Conservation (phyloP, 1,140 invertebrate species). For the Phenacoccus solenopsis region DNA sequence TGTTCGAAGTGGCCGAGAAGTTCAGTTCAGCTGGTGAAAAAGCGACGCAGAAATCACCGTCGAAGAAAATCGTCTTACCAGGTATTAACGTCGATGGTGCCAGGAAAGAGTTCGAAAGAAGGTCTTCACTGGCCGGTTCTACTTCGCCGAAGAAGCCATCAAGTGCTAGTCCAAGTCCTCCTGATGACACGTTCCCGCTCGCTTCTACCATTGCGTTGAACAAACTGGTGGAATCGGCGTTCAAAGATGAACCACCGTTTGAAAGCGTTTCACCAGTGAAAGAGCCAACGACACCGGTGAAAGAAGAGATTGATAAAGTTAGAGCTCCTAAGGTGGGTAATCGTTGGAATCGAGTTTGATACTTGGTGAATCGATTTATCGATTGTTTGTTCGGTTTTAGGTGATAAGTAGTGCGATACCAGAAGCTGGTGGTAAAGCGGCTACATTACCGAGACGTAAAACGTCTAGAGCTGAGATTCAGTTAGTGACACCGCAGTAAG, state of each 20-base stretch:
- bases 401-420: slow-evolving; percentile 27
- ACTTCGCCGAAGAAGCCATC: background rate
- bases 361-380: background rate
- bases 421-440: slow-evolving; percentile 24
- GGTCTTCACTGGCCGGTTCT: slow-evolving; percentile 40
- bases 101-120: slow-evolving; percentile 69
- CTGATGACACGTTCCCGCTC: slow-evolving; percentile 23
- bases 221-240: slow-evolving; percentile 27
- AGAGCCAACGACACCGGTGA: background rate
- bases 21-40: too few relatives aligned
- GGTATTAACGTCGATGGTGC: slow-evolving; percentile 69
- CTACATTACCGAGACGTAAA: slow-evolving; percentile 34
- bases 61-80: slow-evolving; percentile 65
- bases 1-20: background rate
- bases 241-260: slow-evolving; percentile 20
- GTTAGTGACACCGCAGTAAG: slow-evolving; percentile 36
- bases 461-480: slow-evolving; percentile 51
- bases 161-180: background rate
- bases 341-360: background rate
- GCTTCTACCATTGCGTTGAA: slow-evolving; percentile 29
- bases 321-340: background rate
- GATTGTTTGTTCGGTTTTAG: slow-evolving; percentile 9
- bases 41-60: slow-evolving; percentile 38
- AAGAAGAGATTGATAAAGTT: background rate
- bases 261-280: background rate